These are phyloP conservation scores for Neomonachus schauinslandi DNA, from an alignment of 2,113 vertebrate genomes.

Conservation along the genomic window DNA sequence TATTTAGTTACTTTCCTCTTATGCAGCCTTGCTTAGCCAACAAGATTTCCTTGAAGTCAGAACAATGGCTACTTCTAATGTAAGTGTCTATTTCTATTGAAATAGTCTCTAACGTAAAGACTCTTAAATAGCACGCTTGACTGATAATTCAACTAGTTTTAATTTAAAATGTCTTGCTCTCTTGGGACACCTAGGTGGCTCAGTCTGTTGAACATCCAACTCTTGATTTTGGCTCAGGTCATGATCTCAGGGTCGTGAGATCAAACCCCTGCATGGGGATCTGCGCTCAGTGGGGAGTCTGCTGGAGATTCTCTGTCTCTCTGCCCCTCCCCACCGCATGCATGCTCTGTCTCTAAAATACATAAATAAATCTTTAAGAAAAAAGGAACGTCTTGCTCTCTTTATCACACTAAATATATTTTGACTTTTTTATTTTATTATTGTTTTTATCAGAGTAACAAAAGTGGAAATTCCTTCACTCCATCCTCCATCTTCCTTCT, in stretches of 20 bases:
- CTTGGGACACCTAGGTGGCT: not conserved
- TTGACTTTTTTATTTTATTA: not conserved
- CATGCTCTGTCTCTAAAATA: not conserved
- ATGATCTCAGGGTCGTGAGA: not conserved
- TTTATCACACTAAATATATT: not conserved
- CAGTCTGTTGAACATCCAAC: not conserved
- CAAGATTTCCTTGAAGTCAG: constrained; percentile 41
- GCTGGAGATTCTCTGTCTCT: not conserved
- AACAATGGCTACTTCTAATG: not conserved
- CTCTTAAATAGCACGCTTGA: not conserved
- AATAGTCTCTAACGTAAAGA: not conserved
- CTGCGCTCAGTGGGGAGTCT: not conserved
- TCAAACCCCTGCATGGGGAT: not conserved
- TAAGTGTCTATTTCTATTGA: not conserved
- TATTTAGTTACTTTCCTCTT: constrained; percentile 64
- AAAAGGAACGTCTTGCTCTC: not conserved
- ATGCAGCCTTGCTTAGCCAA: constrained; percentile 30
- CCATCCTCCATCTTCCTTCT: not conserved
- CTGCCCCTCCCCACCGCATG: not conserved
- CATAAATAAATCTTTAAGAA: not conserved
- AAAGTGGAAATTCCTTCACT: not conserved
- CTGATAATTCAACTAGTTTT: not conserved
- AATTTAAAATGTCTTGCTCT: not conserved
- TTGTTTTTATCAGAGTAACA: not conserved
- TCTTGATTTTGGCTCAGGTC: not conserved